Conservation (phyloP, 64 coral and sea anemone species). For the Dendronephthya gigantea region DNA sequence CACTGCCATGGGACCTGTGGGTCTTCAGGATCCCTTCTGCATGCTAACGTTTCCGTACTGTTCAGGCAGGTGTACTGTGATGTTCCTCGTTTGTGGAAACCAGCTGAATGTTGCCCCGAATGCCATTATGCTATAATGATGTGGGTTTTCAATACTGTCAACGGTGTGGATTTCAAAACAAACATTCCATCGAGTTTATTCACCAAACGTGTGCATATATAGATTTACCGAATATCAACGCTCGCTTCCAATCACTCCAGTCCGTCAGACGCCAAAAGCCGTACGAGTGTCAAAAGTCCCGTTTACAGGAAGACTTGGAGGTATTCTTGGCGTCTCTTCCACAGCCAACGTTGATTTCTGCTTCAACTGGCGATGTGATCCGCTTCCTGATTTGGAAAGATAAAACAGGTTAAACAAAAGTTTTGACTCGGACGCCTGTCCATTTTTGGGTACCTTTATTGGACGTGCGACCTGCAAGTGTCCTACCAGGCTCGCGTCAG, state of each 20-base stretch:
- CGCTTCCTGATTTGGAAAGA: conserved; percentile 43
- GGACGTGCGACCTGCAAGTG: background rate
- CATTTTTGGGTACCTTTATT: background rate
- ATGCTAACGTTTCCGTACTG: background rate
- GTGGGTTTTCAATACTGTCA: conserved; percentile 21
- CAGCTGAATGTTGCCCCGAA: conserved; percentile 14
- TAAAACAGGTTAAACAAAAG: background rate
- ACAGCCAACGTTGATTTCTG: background rate
- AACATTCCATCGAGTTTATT: background rate
- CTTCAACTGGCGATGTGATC: background rate
- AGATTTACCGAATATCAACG: background rate
- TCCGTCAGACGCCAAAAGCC: background rate
- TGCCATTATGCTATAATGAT: background rate
- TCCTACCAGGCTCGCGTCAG: background rate
- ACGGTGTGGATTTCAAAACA: conserved; percentile 22
- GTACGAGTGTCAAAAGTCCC: conserved; percentile 23
- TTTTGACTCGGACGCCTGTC: background rate
- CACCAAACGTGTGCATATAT: background rate
- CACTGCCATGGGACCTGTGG: conserved; percentile 29
- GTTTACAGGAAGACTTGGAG: background rate
- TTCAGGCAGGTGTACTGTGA: background rate
- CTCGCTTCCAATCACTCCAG: background rate
- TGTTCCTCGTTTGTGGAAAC: conserved; percentile 23
- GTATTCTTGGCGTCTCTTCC: background rate
- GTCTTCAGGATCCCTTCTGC: conserved; percentile 16